Percentiles rank a stretch among this genome's conserved stretches.
Evolutionary conservation across 1,140 invertebrate genomes (phyloP).

Genomic region (Polypedilum pembai): DNA sequence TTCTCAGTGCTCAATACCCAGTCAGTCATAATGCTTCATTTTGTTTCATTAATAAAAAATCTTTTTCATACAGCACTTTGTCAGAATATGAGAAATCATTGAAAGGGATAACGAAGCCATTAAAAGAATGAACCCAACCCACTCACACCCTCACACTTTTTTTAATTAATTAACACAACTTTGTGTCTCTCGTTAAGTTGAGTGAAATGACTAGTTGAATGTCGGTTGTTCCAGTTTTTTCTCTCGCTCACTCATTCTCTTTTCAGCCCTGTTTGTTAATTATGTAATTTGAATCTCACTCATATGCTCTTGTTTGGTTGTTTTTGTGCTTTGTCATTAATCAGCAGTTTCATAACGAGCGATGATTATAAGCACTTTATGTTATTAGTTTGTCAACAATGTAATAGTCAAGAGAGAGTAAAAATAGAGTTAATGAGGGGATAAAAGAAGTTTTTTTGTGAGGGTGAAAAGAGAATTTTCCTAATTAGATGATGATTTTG

Average conservation of each 20-base stretch:
- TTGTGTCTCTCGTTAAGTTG: background rate
- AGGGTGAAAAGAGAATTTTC: background rate
- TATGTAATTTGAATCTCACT: background rate
- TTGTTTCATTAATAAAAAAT: background rate
- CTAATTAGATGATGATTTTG: background rate
- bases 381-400: constrained; percentile 10
- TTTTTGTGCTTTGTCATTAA: constrained; percentile 12
- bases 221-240: background rate
- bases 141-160: background rate
- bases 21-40: no score
- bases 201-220: constrained; percentile 3
- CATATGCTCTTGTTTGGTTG: background rate
- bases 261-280: background rate
- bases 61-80: background rate
- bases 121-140: background rate
- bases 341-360: background rate
- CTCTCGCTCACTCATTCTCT: background rate
- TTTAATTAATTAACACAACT: background rate
- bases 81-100: constrained; percentile 7
- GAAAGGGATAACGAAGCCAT: constrained; percentile 3
- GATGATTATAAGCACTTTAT: constrained; percentile 12
- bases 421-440: background rate
- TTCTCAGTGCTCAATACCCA: no score
- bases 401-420: no score
- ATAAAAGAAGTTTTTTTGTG: background rate